phyloP scores from a whole-genome alignment of 2,797 vertebrate species.

The Coilia nasus region DNA sequence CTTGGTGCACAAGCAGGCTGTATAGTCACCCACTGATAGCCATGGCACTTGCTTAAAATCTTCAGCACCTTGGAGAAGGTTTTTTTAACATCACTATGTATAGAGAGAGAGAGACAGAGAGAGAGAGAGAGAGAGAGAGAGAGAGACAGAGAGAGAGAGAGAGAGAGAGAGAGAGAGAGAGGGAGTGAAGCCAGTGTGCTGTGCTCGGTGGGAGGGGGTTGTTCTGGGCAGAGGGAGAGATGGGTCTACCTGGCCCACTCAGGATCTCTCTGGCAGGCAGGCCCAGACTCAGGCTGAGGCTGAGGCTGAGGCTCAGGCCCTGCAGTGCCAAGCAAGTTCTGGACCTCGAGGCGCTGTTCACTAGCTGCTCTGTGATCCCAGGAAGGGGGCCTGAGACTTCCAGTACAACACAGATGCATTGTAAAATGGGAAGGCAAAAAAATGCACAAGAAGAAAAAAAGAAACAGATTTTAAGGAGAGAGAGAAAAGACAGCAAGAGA shows the following conservation, averaged over 20 bases:
- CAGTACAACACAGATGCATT: background rate
- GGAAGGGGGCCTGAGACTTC: constrained; percentile 56
- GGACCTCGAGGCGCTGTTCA: background rate
- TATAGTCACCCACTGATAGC: constrained; percentile 27
- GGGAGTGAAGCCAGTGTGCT: background rate
- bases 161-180: background rate
- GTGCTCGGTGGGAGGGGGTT: background rate
- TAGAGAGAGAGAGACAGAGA: constrained; percentile 45
- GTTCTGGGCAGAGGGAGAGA: constrained; percentile 18
- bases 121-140: background rate
- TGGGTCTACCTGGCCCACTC: background rate
- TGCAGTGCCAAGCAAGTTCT: background rate
- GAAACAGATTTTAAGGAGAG: background rate
- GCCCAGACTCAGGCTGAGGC: background rate
- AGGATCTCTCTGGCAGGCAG: background rate
- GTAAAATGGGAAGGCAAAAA: no score
- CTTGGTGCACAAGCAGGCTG: constrained; percentile 22
- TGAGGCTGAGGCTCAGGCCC: no score
- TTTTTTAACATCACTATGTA: constrained; percentile 50
- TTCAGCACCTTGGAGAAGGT: constrained; percentile 45
- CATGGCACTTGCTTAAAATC: constrained; percentile 39
- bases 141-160: background rate
- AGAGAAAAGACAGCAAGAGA: background rate
- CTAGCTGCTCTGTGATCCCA: constrained; percentile 51
- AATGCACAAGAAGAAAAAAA: background rate